These are phyloP conservation scores for Synergus umbraculus DNA, from an alignment of 2,888 invertebrate genomes.

Conservation along the genomic window DNA sequence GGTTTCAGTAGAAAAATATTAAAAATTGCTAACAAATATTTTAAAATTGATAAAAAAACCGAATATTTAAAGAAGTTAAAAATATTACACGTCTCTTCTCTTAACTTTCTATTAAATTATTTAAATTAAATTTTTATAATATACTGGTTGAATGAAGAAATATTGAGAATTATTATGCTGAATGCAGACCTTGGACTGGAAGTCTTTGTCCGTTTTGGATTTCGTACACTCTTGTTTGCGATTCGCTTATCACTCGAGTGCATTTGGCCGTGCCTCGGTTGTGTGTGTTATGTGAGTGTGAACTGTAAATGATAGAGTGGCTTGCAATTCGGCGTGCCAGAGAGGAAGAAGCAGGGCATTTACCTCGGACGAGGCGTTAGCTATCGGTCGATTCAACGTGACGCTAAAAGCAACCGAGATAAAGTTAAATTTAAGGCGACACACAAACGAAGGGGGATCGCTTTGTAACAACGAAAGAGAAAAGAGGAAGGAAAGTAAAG, in stretches of 20 bases:
- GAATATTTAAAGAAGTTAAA: not conserved
- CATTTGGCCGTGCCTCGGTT: conserved; percentile 19
- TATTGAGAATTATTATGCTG: conserved; percentile 11
- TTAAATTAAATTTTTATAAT: not conserved
- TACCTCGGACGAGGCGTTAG: conserved; percentile 59
- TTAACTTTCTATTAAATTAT: not conserved
- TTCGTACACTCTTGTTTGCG: conserved; percentile 48
- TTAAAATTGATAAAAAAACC: too few species aligned
- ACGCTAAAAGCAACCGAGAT: conserved; percentile 60
- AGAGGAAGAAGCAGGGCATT: conserved; percentile 60
- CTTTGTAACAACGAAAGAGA: conserved; percentile 47
- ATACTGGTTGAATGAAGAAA: not conserved
- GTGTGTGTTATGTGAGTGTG: conserved; percentile 38
- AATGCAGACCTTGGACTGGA: conserved; percentile 31
- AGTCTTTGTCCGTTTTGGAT: conserved; percentile 34
- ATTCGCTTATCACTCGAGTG: conserved; percentile 63
- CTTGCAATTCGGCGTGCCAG: conserved; percentile 67
- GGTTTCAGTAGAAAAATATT: too few species aligned
- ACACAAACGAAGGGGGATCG: conserved; percentile 41
- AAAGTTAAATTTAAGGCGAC: conserved; percentile 65
- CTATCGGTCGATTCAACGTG: conserved; percentile 64
- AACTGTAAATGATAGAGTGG: conserved; percentile 40
- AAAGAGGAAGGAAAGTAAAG: conserved; percentile 41
- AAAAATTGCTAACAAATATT: too few species aligned
- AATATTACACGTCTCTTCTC: not conserved